A percentile compares a stretch with the other conserved stretches of the same genome.
Evolutionary conservation across 1,140 invertebrate species (phyloP).

Genomic region (Bathynomus jamesi): DNA sequence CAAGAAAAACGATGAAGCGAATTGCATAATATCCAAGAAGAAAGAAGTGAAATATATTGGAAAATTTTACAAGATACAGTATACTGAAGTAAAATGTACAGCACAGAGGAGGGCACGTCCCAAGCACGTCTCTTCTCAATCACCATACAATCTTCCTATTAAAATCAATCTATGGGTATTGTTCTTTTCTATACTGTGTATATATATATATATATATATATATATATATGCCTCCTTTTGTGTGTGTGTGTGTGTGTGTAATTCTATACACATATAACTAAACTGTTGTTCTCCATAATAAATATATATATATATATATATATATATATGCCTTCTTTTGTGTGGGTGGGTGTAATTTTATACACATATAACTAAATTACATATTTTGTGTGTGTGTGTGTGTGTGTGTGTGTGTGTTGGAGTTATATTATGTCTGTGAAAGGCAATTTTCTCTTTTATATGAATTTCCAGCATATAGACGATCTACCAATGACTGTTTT

Average conservation of each 20-base stretch:
- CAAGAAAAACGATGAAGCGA: too few relatives aligned
- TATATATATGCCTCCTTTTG: background rate
- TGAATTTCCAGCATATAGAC: background rate
- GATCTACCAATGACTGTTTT: background rate
- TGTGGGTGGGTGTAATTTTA: background rate
- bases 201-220: conserved; percentile 3
- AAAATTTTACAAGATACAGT: too few relatives aligned
- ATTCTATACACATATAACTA: too few relatives aligned
- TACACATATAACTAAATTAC: background rate
- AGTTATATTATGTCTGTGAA: background rate
- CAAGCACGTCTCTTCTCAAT: too few relatives aligned
- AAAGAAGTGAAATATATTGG: too few relatives aligned
- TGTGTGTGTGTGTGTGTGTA: background rate
- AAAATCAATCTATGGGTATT: too few relatives aligned
- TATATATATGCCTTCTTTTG: background rate
- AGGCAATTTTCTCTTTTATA: background rate
- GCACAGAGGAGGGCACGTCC: too few relatives aligned
- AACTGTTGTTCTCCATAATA: background rate
- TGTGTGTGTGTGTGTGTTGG: background rate
- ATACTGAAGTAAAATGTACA: too few relatives aligned
- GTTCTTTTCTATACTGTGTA: background rate
- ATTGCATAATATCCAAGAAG: too few relatives aligned
- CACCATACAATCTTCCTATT: too few relatives aligned
- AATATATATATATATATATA: background rate
- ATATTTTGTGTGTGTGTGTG: background rate